Conservation (phyloP, 2,888 invertebrate species). For the Melieria crassipennis region DNA sequence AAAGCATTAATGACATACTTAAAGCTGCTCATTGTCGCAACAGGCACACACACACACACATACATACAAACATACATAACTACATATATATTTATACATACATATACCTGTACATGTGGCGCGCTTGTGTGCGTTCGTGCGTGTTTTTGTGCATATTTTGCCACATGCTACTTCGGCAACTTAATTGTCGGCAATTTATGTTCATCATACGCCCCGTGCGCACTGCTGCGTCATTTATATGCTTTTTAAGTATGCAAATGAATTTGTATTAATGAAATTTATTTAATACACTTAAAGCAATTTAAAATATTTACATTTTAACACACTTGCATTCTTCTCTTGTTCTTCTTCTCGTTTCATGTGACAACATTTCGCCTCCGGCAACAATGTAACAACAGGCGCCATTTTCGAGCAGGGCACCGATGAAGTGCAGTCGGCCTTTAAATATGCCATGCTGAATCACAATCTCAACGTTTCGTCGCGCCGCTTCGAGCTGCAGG, state of each 20-base stretch:
- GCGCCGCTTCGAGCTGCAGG: conserved; percentile 84
- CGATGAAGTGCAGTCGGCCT: conserved; percentile 92
- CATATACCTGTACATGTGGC: not conserved
- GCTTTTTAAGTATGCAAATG: no score
- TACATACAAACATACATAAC: not conserved
- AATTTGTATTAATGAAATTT: no score
- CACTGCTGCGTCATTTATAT: no score
- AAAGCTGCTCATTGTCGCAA: no score
- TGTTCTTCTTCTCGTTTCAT: conserved; percentile 24
- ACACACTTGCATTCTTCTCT: conserved; percentile 17
- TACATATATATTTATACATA: not conserved
- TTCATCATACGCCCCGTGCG: no score
- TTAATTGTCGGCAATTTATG: no score
- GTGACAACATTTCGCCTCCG: not conserved
- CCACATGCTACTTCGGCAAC: no score
- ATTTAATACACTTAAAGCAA: not conserved
- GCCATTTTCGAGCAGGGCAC: conserved; percentile 93
- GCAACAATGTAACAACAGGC: conserved; percentile 68
- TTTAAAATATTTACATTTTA: conserved; percentile 25
- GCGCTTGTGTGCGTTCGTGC: not conserved
- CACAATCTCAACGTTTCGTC: conserved; percentile 86
- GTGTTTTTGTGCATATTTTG: no score
- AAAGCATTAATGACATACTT: no score
- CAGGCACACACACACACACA: no score
- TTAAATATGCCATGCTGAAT: conserved; percentile 86